phyloP scores from a whole-genome alignment of 92 coral and sea anemone genomes.

The Diadumene lineata region DNA sequence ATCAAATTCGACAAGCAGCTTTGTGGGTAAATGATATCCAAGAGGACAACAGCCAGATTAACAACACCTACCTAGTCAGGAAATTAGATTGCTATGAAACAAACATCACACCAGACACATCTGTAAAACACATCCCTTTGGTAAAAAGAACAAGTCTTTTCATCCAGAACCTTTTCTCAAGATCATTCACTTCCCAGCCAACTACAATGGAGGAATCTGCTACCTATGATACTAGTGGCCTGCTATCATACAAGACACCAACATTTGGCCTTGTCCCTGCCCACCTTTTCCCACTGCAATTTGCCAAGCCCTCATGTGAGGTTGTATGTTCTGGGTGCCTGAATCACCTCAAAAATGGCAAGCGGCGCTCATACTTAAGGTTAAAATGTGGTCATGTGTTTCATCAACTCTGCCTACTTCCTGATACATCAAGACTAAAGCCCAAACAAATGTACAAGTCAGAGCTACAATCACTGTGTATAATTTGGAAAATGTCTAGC shows the following conservation, averaged over 20 bases:
- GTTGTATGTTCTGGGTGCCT: conserved; percentile 25
- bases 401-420: conserved; percentile 38
- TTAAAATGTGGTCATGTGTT: conserved; percentile 27
- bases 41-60: conserved; percentile 1
- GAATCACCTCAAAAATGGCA: not conserved
- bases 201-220: conserved; percentile 5
- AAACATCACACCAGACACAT: conserved; percentile 16
- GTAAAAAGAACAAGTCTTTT: conserved; percentile 3
- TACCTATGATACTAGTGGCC: conserved; percentile 15
- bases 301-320: not conserved
- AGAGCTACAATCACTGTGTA: conserved; percentile 21
- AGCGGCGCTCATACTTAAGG: not conserved
- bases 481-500: not conserved
- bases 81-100: conserved; percentile 15
- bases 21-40: conserved; percentile 24
- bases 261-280: conserved; percentile 24
- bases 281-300: conserved; percentile 30
- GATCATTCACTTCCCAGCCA: not conserved
- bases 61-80: conserved; percentile 7
- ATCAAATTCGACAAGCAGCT: conserved; percentile 24
- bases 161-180: conserved; percentile 8
- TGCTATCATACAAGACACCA: conserved; percentile 4
- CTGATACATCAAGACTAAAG: conserved; percentile 10
- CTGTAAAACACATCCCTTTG: conserved; percentile 2
- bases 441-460: conserved; percentile 23